Percentiles rank a stretch among this genome's conserved stretches.
Conservation (phyloP, 64 coral and sea anemone genomes). For the Trachythela sp. region DNA sequence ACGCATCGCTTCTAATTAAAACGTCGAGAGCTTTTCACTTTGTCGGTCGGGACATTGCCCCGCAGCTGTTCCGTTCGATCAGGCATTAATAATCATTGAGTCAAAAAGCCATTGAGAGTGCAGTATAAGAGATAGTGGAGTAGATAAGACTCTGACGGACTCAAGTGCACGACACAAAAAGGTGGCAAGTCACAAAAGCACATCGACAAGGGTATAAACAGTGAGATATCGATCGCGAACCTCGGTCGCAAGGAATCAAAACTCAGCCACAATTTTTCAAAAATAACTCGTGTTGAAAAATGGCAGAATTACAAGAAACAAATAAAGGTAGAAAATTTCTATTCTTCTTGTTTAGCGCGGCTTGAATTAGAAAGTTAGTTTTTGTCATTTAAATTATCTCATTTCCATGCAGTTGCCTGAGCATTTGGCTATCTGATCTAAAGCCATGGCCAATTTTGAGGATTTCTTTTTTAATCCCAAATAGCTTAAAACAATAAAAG, state of each 20-base stretch:
- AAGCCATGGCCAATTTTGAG: not conserved
- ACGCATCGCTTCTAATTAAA: not conserved
- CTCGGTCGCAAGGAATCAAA: not conserved
- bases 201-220: too few species aligned
- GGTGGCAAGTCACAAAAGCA: not conserved
- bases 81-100: not conserved
- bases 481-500: not conserved
- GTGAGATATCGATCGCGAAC: not conserved
- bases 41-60: not conserved
- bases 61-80: not conserved
- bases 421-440: conserved; percentile 12
- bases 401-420: not conserved
- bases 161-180: not conserved
- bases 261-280: not conserved
- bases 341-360: not conserved
- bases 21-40: not conserved
- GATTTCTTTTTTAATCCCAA: not conserved
- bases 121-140: not conserved
- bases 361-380: not conserved
- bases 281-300: not conserved
- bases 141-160: not conserved
- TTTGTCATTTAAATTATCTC: not conserved
- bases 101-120: not conserved
- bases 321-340: not conserved
- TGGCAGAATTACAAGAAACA: not conserved